Base-by-base conservation (phyloP, 2,888 invertebrate species). In the Synanthedon formicaeformis region DNA sequence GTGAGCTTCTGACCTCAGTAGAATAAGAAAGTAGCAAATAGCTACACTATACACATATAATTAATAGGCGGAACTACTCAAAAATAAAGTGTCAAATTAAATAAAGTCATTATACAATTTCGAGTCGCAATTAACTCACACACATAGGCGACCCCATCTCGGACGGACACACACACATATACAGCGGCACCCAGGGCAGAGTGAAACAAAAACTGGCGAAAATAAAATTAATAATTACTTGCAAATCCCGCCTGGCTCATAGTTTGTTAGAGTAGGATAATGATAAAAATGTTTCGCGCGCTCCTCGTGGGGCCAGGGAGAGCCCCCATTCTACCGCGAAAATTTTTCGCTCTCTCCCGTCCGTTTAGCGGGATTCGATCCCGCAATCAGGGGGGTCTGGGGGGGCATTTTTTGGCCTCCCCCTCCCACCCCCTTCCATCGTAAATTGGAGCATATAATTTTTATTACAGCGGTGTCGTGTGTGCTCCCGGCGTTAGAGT, bases 381-480 rank as follows among this genome's bases (percentile, higher is more conserved):
- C 83, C 83, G 81, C 83, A 83, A 83, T 83, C 82, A 80, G 80
- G 79, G 80, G 74, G 78, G 60, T 51, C 50, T 45, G 56, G 69
- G 78, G 81, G 72, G 78, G 75, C 56, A 71, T 72, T 80, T 83
- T 85, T 78, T 74, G 72, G 75, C 65, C 69, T 69, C 75, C 56
- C 62, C 66, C 68, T 67, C 67, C 67, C 62, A 57, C 41, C 50
- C 51, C 54, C 54, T 55, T 50, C 62, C 77, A 71, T 82, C 85
- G 85, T 86, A 87, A 87, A 87, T 87, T 86, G 87, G 84, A 84
- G 86, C 86, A 86, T 87, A 87, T 87, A 87, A 87, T 87, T 87
- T 87, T 87, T 87, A 87, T 87, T 87, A 85, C 86, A 72, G 69
- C 69, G 73, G 76, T 81, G 83, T 81, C 82, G 82, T 81, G 73